These are phyloP conservation scores for Acleris literana DNA, from an alignment of 2,888 invertebrate genomes.

Conservation along the genomic window DNA sequence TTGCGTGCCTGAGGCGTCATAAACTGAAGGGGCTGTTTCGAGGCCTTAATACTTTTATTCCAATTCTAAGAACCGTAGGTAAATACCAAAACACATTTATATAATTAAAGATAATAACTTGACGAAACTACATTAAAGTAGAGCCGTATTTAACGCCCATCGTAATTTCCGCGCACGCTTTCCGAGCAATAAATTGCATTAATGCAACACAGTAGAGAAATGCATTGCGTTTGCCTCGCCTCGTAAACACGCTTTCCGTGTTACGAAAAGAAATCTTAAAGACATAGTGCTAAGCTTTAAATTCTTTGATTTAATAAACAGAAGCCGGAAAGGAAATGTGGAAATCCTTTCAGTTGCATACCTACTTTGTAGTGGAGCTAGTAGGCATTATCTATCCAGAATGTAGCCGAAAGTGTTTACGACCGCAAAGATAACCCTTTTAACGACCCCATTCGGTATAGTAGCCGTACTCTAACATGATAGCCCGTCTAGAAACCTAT, in stretches of 20 bases:
- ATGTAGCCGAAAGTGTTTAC: conserved; percentile 60
- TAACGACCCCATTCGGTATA: conserved; percentile 56
- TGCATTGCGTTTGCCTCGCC: conserved; percentile 36
- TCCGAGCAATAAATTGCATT: conserved; percentile 50
- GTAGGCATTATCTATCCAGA: conserved; percentile 42
- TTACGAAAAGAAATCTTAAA: conserved; percentile 27
- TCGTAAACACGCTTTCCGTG: conserved; percentile 40
- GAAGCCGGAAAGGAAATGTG: conserved; percentile 20
- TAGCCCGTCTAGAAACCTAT: conserved; percentile 28
- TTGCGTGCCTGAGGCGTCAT: conserved; percentile 21
- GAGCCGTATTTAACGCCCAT: conserved; percentile 46
- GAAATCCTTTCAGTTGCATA: conserved; percentile 22
- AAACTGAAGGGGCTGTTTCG: conserved; percentile 28
- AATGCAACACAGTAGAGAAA: conserved; percentile 51
- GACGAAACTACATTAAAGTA: conserved; percentile 26
- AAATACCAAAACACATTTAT: conserved; percentile 18
- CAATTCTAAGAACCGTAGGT: conserved; percentile 21
- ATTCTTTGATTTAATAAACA: conserved; percentile 4
- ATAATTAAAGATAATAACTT: conserved; percentile 1
- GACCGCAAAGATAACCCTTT: conserved; percentile 66
- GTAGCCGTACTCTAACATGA: conserved; percentile 42
- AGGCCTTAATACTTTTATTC: conserved; percentile 10
- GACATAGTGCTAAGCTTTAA: conserved; percentile 23
- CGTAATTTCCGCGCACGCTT: conserved; percentile 47
- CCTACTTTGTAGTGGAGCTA: conserved; percentile 32